phyloP scores from a whole-genome alignment of 2,797 vertebrate species.

The Hemibagrus guttatus region DNA sequence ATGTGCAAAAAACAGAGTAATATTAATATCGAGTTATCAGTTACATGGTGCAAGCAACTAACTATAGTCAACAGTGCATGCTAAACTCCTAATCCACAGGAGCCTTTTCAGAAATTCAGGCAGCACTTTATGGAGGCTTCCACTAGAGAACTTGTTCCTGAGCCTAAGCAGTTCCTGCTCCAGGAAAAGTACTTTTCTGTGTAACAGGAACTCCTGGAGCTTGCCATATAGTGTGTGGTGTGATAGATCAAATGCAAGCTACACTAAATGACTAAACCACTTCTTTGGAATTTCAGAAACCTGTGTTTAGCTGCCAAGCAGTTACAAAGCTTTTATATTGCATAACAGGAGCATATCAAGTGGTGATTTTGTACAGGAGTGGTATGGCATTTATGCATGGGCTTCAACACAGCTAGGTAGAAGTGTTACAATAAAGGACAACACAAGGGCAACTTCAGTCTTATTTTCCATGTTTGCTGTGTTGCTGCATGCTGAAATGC shows the following conservation, averaged over 20 bases:
- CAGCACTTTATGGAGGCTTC: background rate
- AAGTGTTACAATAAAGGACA: background rate
- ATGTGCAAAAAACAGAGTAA: background rate
- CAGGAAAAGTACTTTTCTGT: background rate
- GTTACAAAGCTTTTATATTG: background rate
- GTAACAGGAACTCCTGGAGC: background rate
- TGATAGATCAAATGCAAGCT: background rate
- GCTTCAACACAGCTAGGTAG: background rate
- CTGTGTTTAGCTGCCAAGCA: background rate
- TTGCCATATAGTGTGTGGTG: background rate
- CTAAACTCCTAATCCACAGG: background rate
- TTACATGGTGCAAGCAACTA: background rate
- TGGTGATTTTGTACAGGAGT: background rate
- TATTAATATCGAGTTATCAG: constrained; percentile 17
- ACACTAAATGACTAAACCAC: background rate
- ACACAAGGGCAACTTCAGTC: background rate
- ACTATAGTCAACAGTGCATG: background rate
- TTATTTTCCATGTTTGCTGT: background rate
- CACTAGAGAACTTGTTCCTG: background rate
- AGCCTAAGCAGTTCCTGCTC: background rate
- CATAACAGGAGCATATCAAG: background rate
- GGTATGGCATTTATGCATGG: background rate
- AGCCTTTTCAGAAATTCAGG: background rate
- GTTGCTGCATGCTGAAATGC: constrained; percentile 11
- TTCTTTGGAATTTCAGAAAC: background rate